Conservation (phyloP, 2,888 invertebrate species). For the Ophion slaviceki region DNA sequence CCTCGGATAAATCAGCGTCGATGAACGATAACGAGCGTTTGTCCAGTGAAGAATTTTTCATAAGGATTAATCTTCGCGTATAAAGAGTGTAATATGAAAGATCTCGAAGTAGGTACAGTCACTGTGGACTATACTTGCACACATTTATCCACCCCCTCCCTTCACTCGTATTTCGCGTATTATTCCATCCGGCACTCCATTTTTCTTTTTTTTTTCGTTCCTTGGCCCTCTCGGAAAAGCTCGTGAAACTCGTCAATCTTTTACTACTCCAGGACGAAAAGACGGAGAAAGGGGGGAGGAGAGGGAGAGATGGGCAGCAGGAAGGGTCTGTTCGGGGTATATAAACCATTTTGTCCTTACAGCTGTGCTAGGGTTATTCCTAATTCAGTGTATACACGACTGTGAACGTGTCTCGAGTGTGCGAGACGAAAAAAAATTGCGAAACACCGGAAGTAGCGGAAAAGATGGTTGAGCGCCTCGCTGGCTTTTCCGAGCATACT, state of each 20-base stretch:
- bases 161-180: constrained; percentile 20
- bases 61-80: constrained; percentile 10
- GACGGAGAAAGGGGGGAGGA: not conserved
- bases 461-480: constrained; percentile 7
- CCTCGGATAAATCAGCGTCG: constrained; percentile 19
- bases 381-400: constrained; percentile 22
- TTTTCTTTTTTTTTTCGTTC: constrained; percentile 23
- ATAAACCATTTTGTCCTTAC: constrained; percentile 8
- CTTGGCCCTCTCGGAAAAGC: constrained; percentile 35
- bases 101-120: not conserved
- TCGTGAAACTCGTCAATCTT: constrained; percentile 39
- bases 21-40: not conserved
- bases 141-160: constrained; percentile 37
- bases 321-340: constrained; percentile 26
- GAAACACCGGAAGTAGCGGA: constrained; percentile 17
- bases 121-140: constrained; percentile 1
- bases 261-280: constrained; percentile 8
- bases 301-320: not conserved
- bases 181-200: constrained; percentile 30
- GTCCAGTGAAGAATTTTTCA: not conserved
- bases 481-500: not conserved
- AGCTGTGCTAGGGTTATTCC: constrained; percentile 24
- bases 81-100: constrained; percentile 4
- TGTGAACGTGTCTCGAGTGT: constrained; percentile 32
- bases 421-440: constrained; percentile 10